Conservation (phyloP, 2,888 invertebrate genomes). For the Nephrocerus scutellatus region DNA sequence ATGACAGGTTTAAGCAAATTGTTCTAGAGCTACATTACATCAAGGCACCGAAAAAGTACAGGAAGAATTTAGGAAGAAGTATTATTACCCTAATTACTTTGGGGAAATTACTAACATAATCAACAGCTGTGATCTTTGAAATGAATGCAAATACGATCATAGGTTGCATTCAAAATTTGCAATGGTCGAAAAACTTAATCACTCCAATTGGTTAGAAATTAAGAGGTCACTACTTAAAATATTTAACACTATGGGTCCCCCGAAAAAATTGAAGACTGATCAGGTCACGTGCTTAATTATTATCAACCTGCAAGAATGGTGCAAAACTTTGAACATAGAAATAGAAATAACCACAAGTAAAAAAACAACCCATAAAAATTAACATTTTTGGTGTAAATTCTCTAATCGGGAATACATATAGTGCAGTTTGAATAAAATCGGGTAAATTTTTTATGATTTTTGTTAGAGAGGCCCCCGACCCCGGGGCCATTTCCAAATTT, state of each 20-base stretch:
- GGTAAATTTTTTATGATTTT: too few relatives aligned
- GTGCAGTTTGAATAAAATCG: too few relatives aligned
- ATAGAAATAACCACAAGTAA: slow-evolving; percentile 15
- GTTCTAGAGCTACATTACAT: slow-evolving; percentile 6
- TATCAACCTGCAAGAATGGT: slow-evolving; percentile 11
- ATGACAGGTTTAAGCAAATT: not conserved
- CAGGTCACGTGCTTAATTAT: slow-evolving; percentile 13
- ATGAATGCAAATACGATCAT: slow-evolving; percentile 17
- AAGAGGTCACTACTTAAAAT: slow-evolving; percentile 12
- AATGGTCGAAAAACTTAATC: slow-evolving; percentile 12
- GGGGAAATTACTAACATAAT: slow-evolving; percentile 16
- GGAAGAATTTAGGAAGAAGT: slow-evolving; percentile 8
- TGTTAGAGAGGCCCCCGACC: too few relatives aligned
- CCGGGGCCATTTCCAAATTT: too few relatives aligned
- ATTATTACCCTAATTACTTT: slow-evolving; percentile 15
- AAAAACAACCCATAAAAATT: slow-evolving; percentile 13
- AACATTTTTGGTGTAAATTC: too few relatives aligned
- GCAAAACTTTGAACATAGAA: slow-evolving; percentile 13
- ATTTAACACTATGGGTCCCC: slow-evolving; percentile 14
- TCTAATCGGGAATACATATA: too few relatives aligned
- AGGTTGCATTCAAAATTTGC: slow-evolving; percentile 17
- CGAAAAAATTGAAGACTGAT: slow-evolving; percentile 12
- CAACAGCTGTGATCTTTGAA: slow-evolving; percentile 17
- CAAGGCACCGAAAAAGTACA: slow-evolving; percentile 15
- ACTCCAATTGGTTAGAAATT: slow-evolving; percentile 12